phyloP scores from a whole-genome alignment of 30 jellyfish, hydroid and myxozoan genomes.

The Phacellophora camtschatica region DNA sequence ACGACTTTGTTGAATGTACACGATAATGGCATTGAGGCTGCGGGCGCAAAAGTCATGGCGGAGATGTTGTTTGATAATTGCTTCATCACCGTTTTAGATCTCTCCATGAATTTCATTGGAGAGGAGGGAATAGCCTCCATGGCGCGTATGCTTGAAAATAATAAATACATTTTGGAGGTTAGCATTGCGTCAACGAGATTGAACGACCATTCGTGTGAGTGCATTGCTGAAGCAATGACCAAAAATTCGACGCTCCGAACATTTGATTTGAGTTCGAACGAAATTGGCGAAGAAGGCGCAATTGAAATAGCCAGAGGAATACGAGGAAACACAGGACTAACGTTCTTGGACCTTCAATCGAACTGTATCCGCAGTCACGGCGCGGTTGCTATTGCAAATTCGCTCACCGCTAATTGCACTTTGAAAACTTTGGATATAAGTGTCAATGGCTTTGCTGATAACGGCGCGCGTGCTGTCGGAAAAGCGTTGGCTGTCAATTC shows the following conservation, averaged over 20 bases:
- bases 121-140: constrained; percentile 31
- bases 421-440: constrained; percentile 33
- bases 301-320: constrained; percentile 38
- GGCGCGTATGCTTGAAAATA: neutral
- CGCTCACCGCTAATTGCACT: constrained; percentile 8
- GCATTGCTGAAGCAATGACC: constrained; percentile 13
- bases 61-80: constrained; percentile 18
- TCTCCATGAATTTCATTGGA: constrained; percentile 42
- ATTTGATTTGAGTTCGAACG: constrained; percentile 42
- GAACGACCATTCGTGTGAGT: neutral
- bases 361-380: constrained; percentile 48
- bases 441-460: constrained; percentile 61
- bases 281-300: constrained; percentile 47
- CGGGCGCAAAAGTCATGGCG: constrained; percentile 60
- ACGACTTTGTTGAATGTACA: constrained; percentile 18
- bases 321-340: constrained; percentile 1
- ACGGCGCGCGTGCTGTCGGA: constrained; percentile 65
- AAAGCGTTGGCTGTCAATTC: constrained; percentile 27
- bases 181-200: constrained; percentile 38
- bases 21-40: constrained; percentile 61
- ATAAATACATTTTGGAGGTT: constrained; percentile 24
- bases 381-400: constrained; percentile 23
- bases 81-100: constrained; percentile 37
- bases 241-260: constrained; percentile 35
- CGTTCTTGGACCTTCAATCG: constrained; percentile 32